Evolutionary conservation across 1,140 invertebrate genomes (phyloP).

Genomic region (Pseudomyrmex dendroicus): DNA sequence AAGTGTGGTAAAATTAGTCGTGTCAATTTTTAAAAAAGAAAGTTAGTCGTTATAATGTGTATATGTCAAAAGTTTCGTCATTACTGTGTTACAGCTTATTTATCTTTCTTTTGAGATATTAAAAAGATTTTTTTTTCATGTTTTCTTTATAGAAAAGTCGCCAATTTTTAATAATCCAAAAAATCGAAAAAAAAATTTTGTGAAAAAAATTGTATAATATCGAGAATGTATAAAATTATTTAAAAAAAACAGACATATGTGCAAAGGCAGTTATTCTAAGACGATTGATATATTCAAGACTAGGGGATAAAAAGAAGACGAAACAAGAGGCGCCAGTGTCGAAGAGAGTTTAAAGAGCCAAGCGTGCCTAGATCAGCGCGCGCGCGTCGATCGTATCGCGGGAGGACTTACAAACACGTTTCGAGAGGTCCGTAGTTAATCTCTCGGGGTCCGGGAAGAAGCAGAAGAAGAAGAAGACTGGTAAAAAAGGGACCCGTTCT

Average conservation of each 20-base stretch:
- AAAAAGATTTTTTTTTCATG: too few species aligned
- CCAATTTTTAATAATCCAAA: not conserved
- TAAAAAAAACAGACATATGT: not conserved
- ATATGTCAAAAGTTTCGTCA: too few species aligned
- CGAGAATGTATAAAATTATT: not conserved
- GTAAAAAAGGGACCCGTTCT: conserved; percentile 19
- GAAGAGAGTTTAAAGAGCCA: conserved; percentile 43
- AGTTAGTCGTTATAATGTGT: too few species aligned
- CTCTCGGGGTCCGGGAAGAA: conserved; percentile 15
- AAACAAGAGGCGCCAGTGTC: conserved; percentile 25
- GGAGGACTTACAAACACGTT: conserved; percentile 51
- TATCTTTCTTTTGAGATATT: not conserved
- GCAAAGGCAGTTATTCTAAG: not conserved
- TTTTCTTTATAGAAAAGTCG: not conserved
- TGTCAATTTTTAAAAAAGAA: too few species aligned
- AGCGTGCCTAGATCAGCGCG: conserved; percentile 29
- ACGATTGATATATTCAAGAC: not conserved
- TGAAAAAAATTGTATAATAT: not conserved
- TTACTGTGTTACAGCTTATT: too few species aligned
- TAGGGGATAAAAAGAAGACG: not conserved
- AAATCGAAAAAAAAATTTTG: too few species aligned
- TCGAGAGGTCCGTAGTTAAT: conserved; percentile 39
- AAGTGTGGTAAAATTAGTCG: too few species aligned
- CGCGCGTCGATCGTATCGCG: conserved; percentile 40
- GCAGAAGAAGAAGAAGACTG: not conserved